Base-by-base conservation (phyloP, 1,140 invertebrate species). In the Drosophila triauraria region DNA sequence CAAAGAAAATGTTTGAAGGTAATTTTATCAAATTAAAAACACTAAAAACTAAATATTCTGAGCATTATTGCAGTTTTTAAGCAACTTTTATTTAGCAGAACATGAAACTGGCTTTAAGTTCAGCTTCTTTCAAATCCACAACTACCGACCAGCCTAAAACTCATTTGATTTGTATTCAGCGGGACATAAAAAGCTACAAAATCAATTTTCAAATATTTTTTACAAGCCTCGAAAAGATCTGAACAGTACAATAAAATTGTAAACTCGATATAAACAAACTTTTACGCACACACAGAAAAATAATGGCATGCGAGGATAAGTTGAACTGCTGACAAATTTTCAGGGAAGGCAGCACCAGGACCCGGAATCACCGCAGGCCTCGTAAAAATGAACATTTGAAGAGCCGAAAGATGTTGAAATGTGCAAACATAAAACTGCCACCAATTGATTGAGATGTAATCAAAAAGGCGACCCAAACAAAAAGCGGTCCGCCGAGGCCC, bases 391-490 rank as follows among this genome's bases (percentile, higher is more conserved):
- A 88, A 74, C 84, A 88, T 86, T 87, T 79, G 44, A 77, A 74
- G 72, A 68, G 77, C 77, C 84, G 77, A 88, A 84, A 88, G 74
- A 75, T 84, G 84, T 90, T 71, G 85, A 78, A 88, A 88, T 88
- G 85, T 90, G 78, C 84, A 78, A 84, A 84, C 85, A 88, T 88
- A 88, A 90, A 88, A 84, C 80, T 72, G 85, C 84, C 84, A 84
- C 85, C 84, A 88, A 90, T 88, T 88, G 84, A 88, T 88, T 88
- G 84, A 90, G 84, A 88, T 88, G 84, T 88, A 90, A 88, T 88
- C 84, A 88, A 90, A 90, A 80, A 64, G 53, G 43, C 27, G 65
- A 75, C 57, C 54, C 62, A 61, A 59, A 81, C 70, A 56, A 77
- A 71, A 79, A 63, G 20, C 20, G 58, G 48, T 48, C 69, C 61